Evolutionary conservation across 2,113 vertebrate species (phyloP).

Genomic region (Dryoscopus gambensis): DNA sequence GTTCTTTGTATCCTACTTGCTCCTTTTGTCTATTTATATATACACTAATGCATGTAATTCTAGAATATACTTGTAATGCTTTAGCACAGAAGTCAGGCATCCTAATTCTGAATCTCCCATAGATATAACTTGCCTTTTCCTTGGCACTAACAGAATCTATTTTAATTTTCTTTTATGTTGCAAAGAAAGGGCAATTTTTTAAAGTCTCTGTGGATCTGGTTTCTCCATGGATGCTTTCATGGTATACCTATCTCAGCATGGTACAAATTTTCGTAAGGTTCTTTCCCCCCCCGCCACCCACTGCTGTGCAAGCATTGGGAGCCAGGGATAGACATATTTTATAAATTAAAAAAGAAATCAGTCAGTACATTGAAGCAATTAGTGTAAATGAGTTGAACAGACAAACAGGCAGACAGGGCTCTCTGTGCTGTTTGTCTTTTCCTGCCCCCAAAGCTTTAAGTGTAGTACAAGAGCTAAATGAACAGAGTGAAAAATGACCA

Average conservation of each 20-base stretch:
- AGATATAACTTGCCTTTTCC: neutral
- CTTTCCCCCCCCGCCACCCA: neutral
- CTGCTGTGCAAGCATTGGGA: neutral
- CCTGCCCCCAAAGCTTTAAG: neutral
- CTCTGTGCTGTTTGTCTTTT: neutral
- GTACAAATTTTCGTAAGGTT: neutral
- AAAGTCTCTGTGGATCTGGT: neutral
- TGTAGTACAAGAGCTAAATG: constrained; percentile 13
- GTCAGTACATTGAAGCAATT: constrained; percentile 30
- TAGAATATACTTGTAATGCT: neutral
- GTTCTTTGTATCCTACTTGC: neutral
- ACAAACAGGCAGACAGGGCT: constrained; percentile 4
- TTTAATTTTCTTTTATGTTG: neutral
- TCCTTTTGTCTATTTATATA: constrained; percentile 1
- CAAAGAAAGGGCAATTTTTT: neutral
- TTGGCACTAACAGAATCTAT: neutral
- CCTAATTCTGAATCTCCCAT: neutral
- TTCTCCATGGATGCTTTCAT: neutral
- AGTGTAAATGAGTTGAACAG: constrained; percentile 29
- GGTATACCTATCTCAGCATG: neutral
- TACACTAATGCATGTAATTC: neutral
- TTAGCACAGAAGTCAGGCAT: neutral
- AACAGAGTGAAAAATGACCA: constrained; percentile 54
- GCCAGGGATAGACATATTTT: neutral
- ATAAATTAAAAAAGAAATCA: constrained; percentile 45